Percentiles rank a stretch among this genome's conserved stretches.
Evolutionary conservation across 1,140 invertebrate species (phyloP).

Genomic region (Aphidius ervi): DNA sequence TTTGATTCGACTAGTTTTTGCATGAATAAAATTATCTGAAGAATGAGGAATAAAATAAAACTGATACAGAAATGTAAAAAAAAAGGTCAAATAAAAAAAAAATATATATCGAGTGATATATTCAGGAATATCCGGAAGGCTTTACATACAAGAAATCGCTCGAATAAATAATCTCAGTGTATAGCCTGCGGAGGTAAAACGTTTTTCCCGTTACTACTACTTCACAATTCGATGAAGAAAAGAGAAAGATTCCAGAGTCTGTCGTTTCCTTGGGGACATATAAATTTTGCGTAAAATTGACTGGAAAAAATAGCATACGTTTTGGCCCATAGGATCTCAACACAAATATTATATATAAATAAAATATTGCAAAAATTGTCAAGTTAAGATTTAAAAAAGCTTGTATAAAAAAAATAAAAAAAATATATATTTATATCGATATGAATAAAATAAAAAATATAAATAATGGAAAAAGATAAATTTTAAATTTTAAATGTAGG

Average conservation of each 20-base stretch:
- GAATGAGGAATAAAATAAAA: too few species aligned
- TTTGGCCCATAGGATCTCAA: slow-evolving; percentile 6
- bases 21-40: too few species aligned
- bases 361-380: slow-evolving; percentile 7
- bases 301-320: slow-evolving; percentile 19
- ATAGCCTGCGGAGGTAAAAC: slow-evolving; percentile 7
- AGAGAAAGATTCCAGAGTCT: not conserved
- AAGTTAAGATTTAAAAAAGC: slow-evolving; percentile 12
- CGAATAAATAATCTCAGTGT: slow-evolving; percentile 16
- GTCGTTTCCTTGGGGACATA: slow-evolving; percentile 10
- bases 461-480: slow-evolving; percentile 6
- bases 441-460: not conserved
- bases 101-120: not conserved
- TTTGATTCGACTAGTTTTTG: too few species aligned
- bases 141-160: slow-evolving; percentile 14
- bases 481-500: slow-evolving; percentile 10
- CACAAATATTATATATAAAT: slow-evolving; percentile 14
- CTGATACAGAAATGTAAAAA: too few species aligned
- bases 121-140: slow-evolving; percentile 10
- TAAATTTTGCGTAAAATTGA: slow-evolving; percentile 20
- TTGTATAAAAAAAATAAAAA: slow-evolving; percentile 7
- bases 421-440: not conserved
- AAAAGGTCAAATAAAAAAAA: too few species aligned
- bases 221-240: not conserved
- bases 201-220: not conserved